A percentile compares a stretch with the other conserved stretches of the same genome.
phyloP scores from a whole-genome alignment of 2,797 vertebrate species.

The Salmo trutta region DNA sequence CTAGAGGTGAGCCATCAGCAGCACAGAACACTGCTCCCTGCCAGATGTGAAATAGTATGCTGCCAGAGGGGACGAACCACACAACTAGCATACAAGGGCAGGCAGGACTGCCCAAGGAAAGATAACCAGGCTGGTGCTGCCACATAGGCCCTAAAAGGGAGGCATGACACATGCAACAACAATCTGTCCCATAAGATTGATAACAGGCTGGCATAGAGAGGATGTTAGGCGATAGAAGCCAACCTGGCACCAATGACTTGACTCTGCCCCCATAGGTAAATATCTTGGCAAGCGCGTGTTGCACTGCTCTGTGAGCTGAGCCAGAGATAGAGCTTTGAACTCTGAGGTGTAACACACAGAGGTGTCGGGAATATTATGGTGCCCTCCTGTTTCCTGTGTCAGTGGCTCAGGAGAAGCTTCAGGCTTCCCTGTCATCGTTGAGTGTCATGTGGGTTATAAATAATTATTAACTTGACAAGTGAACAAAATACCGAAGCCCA shows the following conservation, averaged over 20 bases:
- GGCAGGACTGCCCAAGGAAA: constrained; percentile 22
- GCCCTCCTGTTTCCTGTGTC: not conserved
- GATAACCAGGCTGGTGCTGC: constrained; percentile 24
- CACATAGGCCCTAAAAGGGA: constrained; percentile 23
- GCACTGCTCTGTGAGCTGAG: too few species aligned
- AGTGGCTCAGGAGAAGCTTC: not conserved
- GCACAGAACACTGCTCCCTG: constrained; percentile 3
- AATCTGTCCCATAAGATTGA: too few species aligned
- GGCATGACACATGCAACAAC: constrained; percentile 2
- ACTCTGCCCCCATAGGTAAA: too few species aligned
- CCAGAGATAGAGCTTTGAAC: too few species aligned
- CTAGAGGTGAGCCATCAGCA: not conserved
- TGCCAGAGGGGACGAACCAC: not conserved
- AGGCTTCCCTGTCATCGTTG: not conserved
- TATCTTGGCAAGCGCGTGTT: too few species aligned
- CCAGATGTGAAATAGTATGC: constrained; percentile 7
- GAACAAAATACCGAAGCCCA: not conserved
- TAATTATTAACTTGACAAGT: not conserved
- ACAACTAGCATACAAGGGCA: not conserved
- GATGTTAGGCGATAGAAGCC: too few species aligned
- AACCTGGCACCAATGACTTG: too few species aligned
- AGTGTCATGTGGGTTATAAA: not conserved
- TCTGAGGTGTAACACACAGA: too few species aligned
- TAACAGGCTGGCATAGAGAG: too few species aligned
- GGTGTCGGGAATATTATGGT: too few species aligned